Evolutionary conservation across 1,140 invertebrate species (phyloP).

Genomic region (Heliconius melpomene): DNA sequence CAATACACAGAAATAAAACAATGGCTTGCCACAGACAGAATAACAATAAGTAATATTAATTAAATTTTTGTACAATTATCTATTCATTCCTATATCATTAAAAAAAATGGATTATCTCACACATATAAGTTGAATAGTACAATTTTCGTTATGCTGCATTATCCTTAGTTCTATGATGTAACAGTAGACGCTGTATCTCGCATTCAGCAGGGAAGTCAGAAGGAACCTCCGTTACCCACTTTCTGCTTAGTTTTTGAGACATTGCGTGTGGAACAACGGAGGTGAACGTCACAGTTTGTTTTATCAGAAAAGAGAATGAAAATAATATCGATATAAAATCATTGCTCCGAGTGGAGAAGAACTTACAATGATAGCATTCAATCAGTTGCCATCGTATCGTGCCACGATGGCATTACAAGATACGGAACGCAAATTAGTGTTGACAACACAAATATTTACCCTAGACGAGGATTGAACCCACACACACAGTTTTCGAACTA

Average conservation of each 20-base stretch:
- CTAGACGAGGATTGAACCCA: no score
- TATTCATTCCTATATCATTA: neutral
- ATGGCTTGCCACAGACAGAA: neutral
- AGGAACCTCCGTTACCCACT: neutral
- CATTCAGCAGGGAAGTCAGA: neutral
- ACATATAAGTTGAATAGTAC: neutral
- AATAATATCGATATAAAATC: no score
- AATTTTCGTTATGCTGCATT: neutral
- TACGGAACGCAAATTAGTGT: no score
- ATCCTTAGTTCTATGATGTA: neutral
- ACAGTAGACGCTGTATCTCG: neutral
- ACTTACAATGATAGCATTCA: no score
- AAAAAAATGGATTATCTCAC: neutral
- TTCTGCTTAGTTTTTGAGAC: neutral
- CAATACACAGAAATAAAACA: neutral
- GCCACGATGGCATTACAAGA: no score
- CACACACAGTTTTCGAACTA: no score
- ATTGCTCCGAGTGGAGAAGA: no score
- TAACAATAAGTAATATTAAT: neutral
- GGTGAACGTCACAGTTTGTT: neutral
- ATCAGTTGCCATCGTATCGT: no score
- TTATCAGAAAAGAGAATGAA: no score
- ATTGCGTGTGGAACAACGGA: neutral
- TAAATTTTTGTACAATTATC: neutral
- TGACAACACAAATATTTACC: no score